These are phyloP conservation scores for Malachius bipustulatus DNA, from an alignment of 2,888 invertebrate species.

Conservation along the genomic window DNA sequence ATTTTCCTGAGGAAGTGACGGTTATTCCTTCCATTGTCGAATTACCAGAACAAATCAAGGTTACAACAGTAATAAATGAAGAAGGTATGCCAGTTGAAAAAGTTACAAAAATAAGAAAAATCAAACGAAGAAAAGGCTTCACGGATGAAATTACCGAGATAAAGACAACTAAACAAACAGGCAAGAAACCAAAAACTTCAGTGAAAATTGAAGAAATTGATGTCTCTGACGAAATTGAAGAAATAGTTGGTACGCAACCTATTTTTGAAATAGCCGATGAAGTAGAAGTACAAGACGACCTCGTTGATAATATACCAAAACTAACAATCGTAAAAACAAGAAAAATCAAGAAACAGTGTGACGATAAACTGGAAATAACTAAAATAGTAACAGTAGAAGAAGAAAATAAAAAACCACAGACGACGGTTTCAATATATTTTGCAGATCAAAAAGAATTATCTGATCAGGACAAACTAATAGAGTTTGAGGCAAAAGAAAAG, in stretches of 20 bases:
- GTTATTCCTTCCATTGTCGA: slow-evolving; percentile 22
- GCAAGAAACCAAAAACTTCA: slow-evolving; percentile 19
- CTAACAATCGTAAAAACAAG: slow-evolving; percentile 9
- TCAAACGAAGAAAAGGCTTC: slow-evolving; percentile 24
- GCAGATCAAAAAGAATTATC: too few species aligned
- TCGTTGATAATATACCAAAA: slow-evolving; percentile 8
- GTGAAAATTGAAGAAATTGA: slow-evolving; percentile 17
- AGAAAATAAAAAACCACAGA: slow-evolving; percentile 26
- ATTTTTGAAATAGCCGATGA: slow-evolving; percentile 21
- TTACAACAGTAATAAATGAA: slow-evolving; percentile 21
- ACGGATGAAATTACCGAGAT: slow-evolving; percentile 20
- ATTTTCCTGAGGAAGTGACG: slow-evolving; percentile 10
- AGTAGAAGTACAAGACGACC: slow-evolving; percentile 21
- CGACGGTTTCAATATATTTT: slow-evolving; percentile 30
- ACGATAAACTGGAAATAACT: slow-evolving; percentile 10
- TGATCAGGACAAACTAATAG: slow-evolving; percentile 24
- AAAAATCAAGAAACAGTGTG: slow-evolving; percentile 4
- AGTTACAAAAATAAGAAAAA: too few species aligned
- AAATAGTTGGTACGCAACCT: slow-evolving; percentile 13
- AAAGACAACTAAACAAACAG: slow-evolving; percentile 29
- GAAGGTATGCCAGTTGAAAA: slow-evolving; percentile 27
- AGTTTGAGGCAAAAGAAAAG: slow-evolving; percentile 22
- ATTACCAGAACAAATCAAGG: slow-evolving; percentile 30
- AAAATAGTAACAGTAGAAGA: slow-evolving; percentile 23
- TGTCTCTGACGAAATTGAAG: slow-evolving; percentile 12